Evolutionary conservation across 2,888 invertebrate species (phyloP), one percentile per base, ranked within the genome.

Genomic region (Amblyjoppa fuscipennis): DNA sequence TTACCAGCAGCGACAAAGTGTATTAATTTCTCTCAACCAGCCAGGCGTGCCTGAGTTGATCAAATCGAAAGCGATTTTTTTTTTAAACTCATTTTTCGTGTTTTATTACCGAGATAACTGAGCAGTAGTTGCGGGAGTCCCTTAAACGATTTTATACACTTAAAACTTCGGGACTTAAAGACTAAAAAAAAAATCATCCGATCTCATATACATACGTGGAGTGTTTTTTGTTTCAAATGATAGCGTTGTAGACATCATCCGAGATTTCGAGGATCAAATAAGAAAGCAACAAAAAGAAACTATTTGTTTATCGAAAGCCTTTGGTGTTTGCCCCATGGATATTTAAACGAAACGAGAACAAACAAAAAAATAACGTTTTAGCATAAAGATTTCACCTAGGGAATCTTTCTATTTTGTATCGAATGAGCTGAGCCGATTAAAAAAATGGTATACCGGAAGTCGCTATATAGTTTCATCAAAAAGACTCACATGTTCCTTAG

Each of bases 1-100:
- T 91, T 90, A 90, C 93, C 93, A 93, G 94, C 93, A 94, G 93
- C 93, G 93, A 93, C 93, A 91, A 66, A 90, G 91, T 92, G 92
- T 93, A 93, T 92, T 92, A 88, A 89, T 86, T 90, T 88, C 89
- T 89, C 88, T 84, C 28, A 59, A 83, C 74, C 85, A 90, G 88
- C 87, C 89, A 88, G 91, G 91, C 90, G 90, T 91, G 89, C 89
- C 91, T 91, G 90, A 90, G 89, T 88, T 88, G 85, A 83, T 90
- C 89, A 88, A 90, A 90, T 87, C 86, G 89, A 87, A n/a, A 87
- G 88, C 90, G 86, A 20, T 34, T 88, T 20, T 68, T 45, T 31
- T 83, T 49, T 59, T 51, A 68, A 49, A 9, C 13, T n/a, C 11
- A 38, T 53, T 76, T 38, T 45, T 88, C 86, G 87, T 86, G 89